These are phyloP conservation scores for Nothocercus nigrocapillus DNA, from an alignment of 2,113 vertebrate genomes.

Conservation along the genomic window DNA sequence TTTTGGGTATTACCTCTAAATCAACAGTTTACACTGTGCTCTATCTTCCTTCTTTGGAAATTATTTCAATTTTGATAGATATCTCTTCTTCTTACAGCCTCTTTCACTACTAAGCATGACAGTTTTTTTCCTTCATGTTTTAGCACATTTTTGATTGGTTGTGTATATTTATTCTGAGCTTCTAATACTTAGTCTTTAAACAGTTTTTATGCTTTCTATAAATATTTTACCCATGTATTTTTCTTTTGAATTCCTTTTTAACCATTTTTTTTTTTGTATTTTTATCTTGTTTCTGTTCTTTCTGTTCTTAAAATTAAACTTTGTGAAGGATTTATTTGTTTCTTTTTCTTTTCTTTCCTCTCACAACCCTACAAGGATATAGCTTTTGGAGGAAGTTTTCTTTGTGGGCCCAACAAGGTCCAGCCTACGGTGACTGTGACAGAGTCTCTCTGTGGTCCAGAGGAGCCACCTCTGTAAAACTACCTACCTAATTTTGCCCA, in stretches of 20 bases:
- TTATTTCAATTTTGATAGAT: constrained; percentile 61
- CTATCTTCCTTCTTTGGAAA: constrained; percentile 72
- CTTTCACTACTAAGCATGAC: constrained; percentile 35
- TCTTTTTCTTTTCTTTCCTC: neutral
- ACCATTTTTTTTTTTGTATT: constrained; percentile 55
- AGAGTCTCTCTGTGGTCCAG: neutral
- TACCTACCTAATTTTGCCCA: no score
- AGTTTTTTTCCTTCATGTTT: constrained; percentile 19
- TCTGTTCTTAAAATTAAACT: constrained; percentile 53
- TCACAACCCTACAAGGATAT: neutral
- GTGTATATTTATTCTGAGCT: constrained; percentile 32
- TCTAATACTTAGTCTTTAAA: constrained; percentile 66
- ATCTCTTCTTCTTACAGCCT: constrained; percentile 42
- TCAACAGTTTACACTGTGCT: neutral
- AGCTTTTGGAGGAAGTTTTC: neutral
- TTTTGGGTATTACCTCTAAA: constrained; percentile 23
- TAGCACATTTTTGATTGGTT: constrained; percentile 53
- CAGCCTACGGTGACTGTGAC: neutral
- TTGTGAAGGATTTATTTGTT: neutral
- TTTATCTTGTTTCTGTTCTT: constrained; percentile 55
- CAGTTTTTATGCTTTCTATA: constrained; percentile 55
- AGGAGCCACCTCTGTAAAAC: no score
- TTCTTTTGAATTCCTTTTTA: constrained; percentile 61
- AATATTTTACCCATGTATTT: constrained; percentile 59
- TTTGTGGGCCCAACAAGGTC: neutral